Percentiles rank a stretch among this genome's conserved stretches.
Conservation (phyloP, 2,113 vertebrate genomes). For the Dendrocopos noguchii region DNA sequence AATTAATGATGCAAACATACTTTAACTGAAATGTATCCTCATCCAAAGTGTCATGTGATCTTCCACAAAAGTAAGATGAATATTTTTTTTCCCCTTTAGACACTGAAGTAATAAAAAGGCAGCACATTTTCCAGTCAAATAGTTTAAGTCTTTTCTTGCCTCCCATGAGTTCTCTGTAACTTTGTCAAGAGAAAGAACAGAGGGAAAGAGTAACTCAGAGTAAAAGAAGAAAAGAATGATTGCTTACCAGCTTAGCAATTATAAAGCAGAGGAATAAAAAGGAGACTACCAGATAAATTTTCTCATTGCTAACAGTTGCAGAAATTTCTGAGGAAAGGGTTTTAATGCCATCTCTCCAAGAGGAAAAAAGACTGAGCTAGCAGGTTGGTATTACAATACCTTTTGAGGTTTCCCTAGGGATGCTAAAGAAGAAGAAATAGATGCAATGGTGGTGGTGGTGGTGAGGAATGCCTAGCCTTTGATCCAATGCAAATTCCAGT, state of each 20-base stretch:
- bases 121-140: slow-evolving; percentile 49
- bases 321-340: slow-evolving; percentile 28
- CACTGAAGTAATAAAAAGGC: slow-evolving; percentile 39
- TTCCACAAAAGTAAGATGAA: slow-evolving; percentile 40
- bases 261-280: slow-evolving; percentile 46
- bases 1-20: background rate
- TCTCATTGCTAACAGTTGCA: slow-evolving; percentile 44
- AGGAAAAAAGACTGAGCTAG: slow-evolving; percentile 48
- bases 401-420: slow-evolving; percentile 48
- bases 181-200: slow-evolving; percentile 57
- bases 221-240: slow-evolving; percentile 56
- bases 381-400: slow-evolving; percentile 51
- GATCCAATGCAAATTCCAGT: background rate
- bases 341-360: slow-evolving; percentile 39
- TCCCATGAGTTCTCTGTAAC: slow-evolving; percentile 8
- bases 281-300: slow-evolving; percentile 28
- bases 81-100: background rate
- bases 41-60: background rate
- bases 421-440: slow-evolving; percentile 6
- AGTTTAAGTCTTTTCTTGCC: slow-evolving; percentile 55
- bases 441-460: background rate
- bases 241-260: slow-evolving; percentile 54
- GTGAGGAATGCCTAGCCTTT: slow-evolving; percentile 27
- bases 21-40: slow-evolving; percentile 17
- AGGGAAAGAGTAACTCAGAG: slow-evolving; percentile 42